phyloP scores from a whole-genome alignment of 2,888 invertebrate species.

The Ectropis crepuscularia region DNA sequence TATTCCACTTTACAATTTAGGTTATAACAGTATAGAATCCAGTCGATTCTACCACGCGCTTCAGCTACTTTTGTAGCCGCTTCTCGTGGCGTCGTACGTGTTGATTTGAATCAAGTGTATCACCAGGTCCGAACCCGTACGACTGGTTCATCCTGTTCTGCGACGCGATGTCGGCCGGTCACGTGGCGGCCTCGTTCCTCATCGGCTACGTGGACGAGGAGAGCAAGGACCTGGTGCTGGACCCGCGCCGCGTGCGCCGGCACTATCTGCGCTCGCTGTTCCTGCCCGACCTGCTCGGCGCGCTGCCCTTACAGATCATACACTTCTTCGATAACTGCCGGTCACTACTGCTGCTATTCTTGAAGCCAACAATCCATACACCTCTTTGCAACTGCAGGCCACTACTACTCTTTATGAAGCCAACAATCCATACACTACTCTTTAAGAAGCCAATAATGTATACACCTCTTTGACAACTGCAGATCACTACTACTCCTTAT shows the following conservation, averaged over 20 bases:
- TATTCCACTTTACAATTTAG: too few species aligned
- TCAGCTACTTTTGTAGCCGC: too few species aligned
- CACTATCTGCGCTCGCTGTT: slow-evolving; percentile 55
- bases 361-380: too few species aligned
- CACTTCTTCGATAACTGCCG: slow-evolving; percentile 47
- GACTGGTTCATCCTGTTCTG: slow-evolving; percentile 56
- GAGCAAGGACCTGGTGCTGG: slow-evolving; percentile 56
- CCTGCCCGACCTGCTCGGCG: slow-evolving; percentile 53
- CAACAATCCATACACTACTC: too few species aligned
- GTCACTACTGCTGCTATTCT: background rate
- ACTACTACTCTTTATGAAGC: too few species aligned
- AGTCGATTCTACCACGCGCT: too few species aligned
- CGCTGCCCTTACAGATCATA: slow-evolving; percentile 60
- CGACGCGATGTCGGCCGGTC: slow-evolving; percentile 55
- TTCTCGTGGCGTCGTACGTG: too few species aligned
- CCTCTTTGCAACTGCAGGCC: too few species aligned
- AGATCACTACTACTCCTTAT: too few species aligned
- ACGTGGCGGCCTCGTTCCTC: slow-evolving; percentile 58
- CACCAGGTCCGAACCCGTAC: slow-evolving; percentile 55
- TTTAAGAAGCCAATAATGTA: too few species aligned
- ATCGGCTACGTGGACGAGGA: slow-evolving; percentile 65
- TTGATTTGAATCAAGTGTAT: background rate
- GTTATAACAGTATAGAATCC: too few species aligned
- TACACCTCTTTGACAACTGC: too few species aligned
- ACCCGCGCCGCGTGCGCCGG: slow-evolving; percentile 53